Base-by-base conservation (phyloP, 2,113 vertebrate species). In the Eulemur rufifrons region DNA sequence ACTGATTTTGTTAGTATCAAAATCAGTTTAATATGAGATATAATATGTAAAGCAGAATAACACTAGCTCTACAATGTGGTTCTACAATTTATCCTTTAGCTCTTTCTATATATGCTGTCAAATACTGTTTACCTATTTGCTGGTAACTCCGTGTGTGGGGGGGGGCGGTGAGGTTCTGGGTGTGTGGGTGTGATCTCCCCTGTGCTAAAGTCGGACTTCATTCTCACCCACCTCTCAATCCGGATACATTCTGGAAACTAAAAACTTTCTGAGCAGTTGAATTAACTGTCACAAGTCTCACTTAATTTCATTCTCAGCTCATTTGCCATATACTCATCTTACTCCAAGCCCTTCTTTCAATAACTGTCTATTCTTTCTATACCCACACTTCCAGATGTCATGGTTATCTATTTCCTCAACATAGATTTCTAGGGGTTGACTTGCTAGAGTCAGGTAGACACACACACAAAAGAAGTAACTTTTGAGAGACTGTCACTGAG, bases 281-380 rank as follows among this genome's bases (percentile, higher is more conserved):
- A 68, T 91, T 86, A 77, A 66, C 89, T 96, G 92, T 89, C 94
- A 86, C 63, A 94, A 82, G 8, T 47, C 10, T 84, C 80, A 59
- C 12, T 85, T 89, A 18, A 56, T 42, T 87, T 83, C 42, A 45
- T 64, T 25, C 27, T 89, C 56, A 71, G 66, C 68, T 82, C 68
- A 1, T 92, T 85, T 89, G 29, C 23, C 80, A 23, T 63, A 9
- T 18, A 12, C 32, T 42, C 69, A 37, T 84, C 69, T 89, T 76
- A 59, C 14, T 71, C 8, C 20, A 64, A 92, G 39, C 39, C 10
- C 86, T 96, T 86, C 45, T 95, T 23, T 85, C 59, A 37, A 20
- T 13, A 34, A 50, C 88, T 39, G 15, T 76, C 89, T 91, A 4
- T 52, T 87, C 37, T 74, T 80, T 74, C 74, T 69, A 77, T 83